Evolutionary conservation across 2,113 vertebrate species (phyloP), one percentile per base, ranked within the genome.

Genomic region (Turdus rufiventris): DNA sequence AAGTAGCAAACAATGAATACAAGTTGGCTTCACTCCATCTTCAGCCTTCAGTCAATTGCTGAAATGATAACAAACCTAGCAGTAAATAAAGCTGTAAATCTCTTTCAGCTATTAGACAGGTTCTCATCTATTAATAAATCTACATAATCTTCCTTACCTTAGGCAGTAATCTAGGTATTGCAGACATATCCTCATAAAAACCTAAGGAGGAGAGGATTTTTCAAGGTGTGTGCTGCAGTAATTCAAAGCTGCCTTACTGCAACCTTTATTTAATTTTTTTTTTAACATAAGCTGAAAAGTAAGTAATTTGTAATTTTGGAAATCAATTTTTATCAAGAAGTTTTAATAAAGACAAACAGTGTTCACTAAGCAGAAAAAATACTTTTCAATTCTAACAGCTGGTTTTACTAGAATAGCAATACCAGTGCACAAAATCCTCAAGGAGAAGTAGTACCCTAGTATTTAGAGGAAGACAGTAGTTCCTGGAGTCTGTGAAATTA

Each of bases 61-160:
- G 7, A 86, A 88, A 75, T 68, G 33, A n/a, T 67, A 93, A 91
- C 66, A 73, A 86, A 89, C 50, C 20, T 28, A 60, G 82, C 53
- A 84, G 89, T 89, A 96, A 97, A 94, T 91, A 94, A 91, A 95
- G 61, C 75, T 43, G 61, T 93, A 96, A 91, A 96, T 95, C 94
- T 94, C 56, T 77, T 82, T 82, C 62, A 74, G 75, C 79, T 94
- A 31, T 74, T 71, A 91, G 92, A 80, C 74, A 83, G 43, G n/a
- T 77, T 89, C 84, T 89, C 56, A 58, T 88, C 62, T 87, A 24
- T 14, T 91, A 68, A 94, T 83, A 93, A 83, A 92, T 91, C 85
- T 93, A 90, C 78, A 85, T 92, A 80, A 95, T 91, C 70, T 82
- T 88, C 88, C 63, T 84, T 78, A 47, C 94, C 93, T 56, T 48